phyloP scores from a whole-genome alignment of 2,888 invertebrate species.

The Ferrisia virgata region DNA sequence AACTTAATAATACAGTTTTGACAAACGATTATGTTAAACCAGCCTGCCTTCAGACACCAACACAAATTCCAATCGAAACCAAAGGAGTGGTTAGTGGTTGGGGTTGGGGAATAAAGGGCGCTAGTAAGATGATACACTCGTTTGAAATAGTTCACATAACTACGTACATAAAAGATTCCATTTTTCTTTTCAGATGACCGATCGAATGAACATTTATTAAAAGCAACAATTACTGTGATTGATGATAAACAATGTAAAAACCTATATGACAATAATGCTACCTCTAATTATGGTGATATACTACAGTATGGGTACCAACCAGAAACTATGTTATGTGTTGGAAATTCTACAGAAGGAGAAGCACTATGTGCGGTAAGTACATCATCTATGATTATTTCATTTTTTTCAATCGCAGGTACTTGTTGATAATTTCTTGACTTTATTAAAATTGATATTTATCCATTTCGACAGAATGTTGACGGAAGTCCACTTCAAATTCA shows the following conservation, averaged over 20 bases:
- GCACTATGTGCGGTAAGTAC: no score
- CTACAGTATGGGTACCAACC: slow-evolving; percentile 23
- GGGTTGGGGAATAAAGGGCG: not conserved
- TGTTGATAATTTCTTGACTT: no score
- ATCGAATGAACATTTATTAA: not conserved
- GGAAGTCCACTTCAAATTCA: no score
- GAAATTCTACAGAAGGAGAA: slow-evolving; percentile 54
- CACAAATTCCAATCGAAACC: not conserved
- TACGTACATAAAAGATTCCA: no score
- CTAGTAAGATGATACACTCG: slow-evolving; percentile 46
- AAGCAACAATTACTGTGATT: not conserved
- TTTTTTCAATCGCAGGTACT: no score
- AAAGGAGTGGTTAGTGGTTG: not conserved
- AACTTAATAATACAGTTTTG: not conserved
- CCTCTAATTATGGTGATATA: slow-evolving; percentile 1
- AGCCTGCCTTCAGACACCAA: not conserved
- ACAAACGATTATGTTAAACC: not conserved
- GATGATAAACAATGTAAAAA: not conserved
- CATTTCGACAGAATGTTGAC: no score
- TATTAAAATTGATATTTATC: no score
- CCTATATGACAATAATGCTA: not conserved
- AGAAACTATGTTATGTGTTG: slow-evolving; percentile 54
- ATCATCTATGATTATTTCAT: no score
- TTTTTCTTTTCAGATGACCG: no score
- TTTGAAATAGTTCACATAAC: no score